These are phyloP conservation scores for Acridotheres tristis DNA, from an alignment of 2,797 vertebrate genomes.

Conservation along the genomic window DNA sequence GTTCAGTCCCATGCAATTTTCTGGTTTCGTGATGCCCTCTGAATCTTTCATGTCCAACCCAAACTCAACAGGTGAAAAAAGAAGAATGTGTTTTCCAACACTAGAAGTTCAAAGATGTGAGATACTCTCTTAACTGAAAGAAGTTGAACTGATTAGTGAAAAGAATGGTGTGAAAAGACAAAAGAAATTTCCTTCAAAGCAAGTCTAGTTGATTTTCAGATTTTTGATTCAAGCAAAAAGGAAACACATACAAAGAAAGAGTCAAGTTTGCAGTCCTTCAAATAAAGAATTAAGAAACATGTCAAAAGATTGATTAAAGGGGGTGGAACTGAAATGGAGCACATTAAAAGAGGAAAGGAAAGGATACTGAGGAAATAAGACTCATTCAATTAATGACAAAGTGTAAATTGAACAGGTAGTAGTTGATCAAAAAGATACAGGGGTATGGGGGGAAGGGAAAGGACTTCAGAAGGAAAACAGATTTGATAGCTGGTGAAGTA, in stretches of 20 bases:
- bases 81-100: neutral
- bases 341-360: neutral
- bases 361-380: neutral
- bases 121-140: neutral
- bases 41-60: neutral
- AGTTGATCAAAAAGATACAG: neutral
- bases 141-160: neutral
- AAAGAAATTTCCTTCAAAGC: neutral
- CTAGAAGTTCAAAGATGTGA: neutral
- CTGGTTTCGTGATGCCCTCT: neutral
- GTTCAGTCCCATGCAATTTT: neutral
- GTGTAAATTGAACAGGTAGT: neutral
- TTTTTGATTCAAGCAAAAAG: neutral
- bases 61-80: neutral
- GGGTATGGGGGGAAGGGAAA: rapidly evolving
- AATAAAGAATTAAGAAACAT: neutral
- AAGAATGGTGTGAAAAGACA: neutral
- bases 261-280: neutral
- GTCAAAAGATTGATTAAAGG: neutral
- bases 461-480: neutral
- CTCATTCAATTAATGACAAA: neutral
- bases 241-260: neutral
- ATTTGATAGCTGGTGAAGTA: neutral
- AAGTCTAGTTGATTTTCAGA: neutral
- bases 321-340: neutral